These are phyloP conservation scores for Hoplias malabaricus DNA, from an alignment of 2,113 vertebrate species.

Conservation along the genomic window DNA sequence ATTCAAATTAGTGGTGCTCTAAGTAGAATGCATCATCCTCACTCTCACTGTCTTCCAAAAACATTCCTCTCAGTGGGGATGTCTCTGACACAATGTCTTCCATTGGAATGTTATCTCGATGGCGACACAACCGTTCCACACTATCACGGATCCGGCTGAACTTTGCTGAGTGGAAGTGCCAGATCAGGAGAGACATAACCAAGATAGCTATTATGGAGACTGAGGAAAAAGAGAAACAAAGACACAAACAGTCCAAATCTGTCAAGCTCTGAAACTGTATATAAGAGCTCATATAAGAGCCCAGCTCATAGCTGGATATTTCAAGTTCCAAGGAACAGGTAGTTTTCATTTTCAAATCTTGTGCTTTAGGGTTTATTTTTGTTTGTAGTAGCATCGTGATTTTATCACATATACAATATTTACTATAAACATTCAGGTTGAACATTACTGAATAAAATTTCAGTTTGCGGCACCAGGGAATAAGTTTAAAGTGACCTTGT, in stretches of 20 bases:
- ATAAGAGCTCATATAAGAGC: no score
- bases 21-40: conserved; percentile 43
- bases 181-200: conserved; percentile 24
- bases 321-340: no score
- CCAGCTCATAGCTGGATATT: no score
- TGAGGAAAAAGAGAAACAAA: not conserved
- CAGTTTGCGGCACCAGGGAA: not conserved
- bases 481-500: not conserved
- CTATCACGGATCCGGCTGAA: conserved; percentile 2
- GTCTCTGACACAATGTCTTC: conserved; percentile 34
- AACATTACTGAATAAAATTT: not conserved
- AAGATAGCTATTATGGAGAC: not conserved
- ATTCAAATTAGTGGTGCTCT: conserved; percentile 1
- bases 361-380: not conserved
- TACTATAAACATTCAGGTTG: no score
- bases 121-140: not conserved
- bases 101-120: not conserved
- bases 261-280: no score
- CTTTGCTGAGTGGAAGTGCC: conserved; percentile 30
- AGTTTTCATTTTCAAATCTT: no score
- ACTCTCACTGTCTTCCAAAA: conserved; percentile 40
- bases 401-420: not conserved
- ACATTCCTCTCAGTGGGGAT: conserved; percentile 13
- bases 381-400: not conserved
- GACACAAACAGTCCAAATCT: not conserved